phyloP scores from a whole-genome alignment of 2,797 vertebrate species.

The Pelochelys cantorii region DNA sequence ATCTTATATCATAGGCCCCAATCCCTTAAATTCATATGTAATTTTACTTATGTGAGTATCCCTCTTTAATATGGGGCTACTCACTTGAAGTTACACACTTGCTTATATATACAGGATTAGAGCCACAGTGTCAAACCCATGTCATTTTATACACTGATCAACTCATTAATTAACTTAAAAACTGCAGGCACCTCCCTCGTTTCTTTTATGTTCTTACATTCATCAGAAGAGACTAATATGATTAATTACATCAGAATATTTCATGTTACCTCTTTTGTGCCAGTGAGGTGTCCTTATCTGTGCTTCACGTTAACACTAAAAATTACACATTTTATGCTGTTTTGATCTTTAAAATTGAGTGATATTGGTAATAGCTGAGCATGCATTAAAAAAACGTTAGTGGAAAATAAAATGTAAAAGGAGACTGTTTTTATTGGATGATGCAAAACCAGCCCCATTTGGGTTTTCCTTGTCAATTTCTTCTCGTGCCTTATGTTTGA shows the following conservation, averaged over 20 bases:
- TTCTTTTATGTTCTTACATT: background rate
- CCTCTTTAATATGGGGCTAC: background rate
- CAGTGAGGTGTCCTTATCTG: background rate
- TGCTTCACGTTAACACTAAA: background rate
- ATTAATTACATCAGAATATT: background rate
- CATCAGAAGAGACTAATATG: background rate
- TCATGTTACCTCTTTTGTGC: background rate
- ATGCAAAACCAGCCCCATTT: fast-evolving
- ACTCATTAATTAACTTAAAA: background rate
- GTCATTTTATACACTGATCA: fast-evolving
- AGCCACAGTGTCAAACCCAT: background rate
- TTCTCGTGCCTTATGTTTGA: background rate
- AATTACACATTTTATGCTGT: background rate
- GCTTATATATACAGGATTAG: background rate
- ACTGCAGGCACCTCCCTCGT: background rate
- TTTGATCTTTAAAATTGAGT: fast-evolving
- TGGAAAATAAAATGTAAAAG: background rate
- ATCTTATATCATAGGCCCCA: background rate
- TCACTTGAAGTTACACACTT: background rate
- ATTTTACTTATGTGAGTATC: background rate
- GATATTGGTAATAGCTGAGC: fast-evolving
- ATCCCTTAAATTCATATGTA: background rate
- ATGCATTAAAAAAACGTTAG: background rate
- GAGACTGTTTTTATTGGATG: background rate
- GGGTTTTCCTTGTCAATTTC: background rate